These are phyloP conservation scores for Fopius arisanus DNA, from an alignment of 1,140 invertebrate genomes.

Conservation along the genomic window DNA sequence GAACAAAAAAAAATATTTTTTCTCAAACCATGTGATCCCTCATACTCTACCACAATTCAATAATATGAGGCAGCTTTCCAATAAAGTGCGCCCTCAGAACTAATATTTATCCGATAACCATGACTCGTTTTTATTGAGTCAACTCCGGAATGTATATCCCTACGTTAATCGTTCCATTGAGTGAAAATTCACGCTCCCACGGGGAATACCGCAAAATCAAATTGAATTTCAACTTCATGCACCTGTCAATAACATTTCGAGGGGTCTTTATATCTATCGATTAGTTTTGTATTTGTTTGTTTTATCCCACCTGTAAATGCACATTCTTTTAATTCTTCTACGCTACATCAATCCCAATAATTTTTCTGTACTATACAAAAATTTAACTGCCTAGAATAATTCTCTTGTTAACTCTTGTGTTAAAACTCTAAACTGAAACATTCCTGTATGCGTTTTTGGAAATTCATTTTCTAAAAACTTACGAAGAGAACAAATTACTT, in stretches of 20 bases:
- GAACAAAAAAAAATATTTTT: too few relatives aligned
- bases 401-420: too few relatives aligned
- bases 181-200: not conserved
- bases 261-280: not conserved
- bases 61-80: conserved; percentile 15
- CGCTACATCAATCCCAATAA: too few relatives aligned
- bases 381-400: too few relatives aligned
- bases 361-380: too few relatives aligned
- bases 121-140: not conserved
- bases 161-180: not conserved
- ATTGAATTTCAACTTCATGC: not conserved
- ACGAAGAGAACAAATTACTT: too few relatives aligned
- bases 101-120: not conserved
- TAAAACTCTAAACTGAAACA: too few relatives aligned
- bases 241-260: not conserved
- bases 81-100: not conserved
- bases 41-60: not conserved
- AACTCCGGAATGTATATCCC: not conserved
- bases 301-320: not conserved
- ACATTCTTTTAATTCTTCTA: not conserved
- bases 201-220: not conserved
- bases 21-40: too few relatives aligned
- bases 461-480: too few relatives aligned
- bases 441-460: too few relatives aligned
- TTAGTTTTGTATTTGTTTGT: not conserved